A percentile compares a stretch with the other conserved stretches of the same genome.
These are phyloP conservation scores for Siderastrea radians DNA, from an alignment of 92 coral and sea anemone genomes.

Conservation along the genomic window DNA sequence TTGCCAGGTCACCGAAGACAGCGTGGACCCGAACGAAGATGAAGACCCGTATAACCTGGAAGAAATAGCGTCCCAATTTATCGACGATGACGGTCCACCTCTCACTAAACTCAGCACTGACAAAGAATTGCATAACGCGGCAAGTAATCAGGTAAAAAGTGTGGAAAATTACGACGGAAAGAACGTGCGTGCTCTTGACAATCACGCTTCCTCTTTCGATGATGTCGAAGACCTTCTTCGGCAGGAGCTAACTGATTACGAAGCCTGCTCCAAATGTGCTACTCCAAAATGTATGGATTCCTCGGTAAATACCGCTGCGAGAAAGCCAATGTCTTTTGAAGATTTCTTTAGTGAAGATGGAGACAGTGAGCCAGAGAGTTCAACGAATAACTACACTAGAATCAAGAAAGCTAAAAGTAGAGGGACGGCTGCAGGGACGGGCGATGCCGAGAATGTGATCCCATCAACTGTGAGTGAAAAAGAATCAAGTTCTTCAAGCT, in stretches of 20 bases:
- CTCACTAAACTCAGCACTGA: background rate
- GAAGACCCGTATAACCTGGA: slow-evolving; percentile 83
- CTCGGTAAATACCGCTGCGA: background rate
- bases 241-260: background rate
- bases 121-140: background rate
- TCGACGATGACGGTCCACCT: slow-evolving; percentile 50
- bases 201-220: background rate
- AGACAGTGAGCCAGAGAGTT: background rate
- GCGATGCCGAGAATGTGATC: slow-evolving; percentile 3
- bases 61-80: slow-evolving; percentile 84
- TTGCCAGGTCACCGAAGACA: background rate
- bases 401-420: background rate
- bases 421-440: background rate
- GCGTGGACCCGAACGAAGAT: slow-evolving; percentile 28
- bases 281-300: background rate
- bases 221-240: background rate
- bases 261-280: background rate
- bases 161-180: background rate
- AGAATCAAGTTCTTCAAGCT: background rate
- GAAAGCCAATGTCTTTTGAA: background rate
- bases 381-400: background rate
- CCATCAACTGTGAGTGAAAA: background rate
- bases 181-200: background rate
- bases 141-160: background rate
- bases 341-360: slow-evolving; percentile 13